phyloP scores from a whole-genome alignment of 2,113 vertebrate species.

The Ophthalmolycus amberensis region DNA sequence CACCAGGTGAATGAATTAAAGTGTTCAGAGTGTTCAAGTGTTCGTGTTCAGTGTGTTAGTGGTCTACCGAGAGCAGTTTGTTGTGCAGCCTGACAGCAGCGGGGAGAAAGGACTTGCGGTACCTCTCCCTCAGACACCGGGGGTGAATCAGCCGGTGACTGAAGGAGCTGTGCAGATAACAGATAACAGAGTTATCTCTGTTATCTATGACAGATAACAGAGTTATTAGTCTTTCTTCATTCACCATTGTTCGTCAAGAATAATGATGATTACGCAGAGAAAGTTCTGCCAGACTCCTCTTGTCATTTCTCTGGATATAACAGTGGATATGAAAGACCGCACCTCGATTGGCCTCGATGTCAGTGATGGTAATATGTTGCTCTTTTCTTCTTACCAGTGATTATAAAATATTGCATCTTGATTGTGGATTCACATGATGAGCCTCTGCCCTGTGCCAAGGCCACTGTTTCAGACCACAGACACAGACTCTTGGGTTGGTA shows the following conservation, averaged over 20 bases:
- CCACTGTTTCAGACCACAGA: slow-evolving; percentile 46
- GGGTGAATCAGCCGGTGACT: too few relatives aligned
- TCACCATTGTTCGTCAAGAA: slow-evolving; percentile 9
- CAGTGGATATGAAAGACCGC: neutral
- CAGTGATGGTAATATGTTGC: neutral
- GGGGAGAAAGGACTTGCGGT: too few relatives aligned
- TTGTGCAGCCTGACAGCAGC: too few relatives aligned
- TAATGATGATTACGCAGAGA: neutral
- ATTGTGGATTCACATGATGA: slow-evolving; percentile 39
- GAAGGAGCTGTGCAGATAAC: too few relatives aligned
- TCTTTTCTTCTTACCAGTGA: slow-evolving; percentile 16
- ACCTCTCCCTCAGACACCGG: too few relatives aligned
- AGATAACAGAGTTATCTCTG: too few relatives aligned
- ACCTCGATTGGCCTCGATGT: slow-evolving; percentile 1
- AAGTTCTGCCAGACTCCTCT: neutral
- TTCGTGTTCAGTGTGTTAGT: too few relatives aligned
- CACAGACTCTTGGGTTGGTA: slow-evolving; percentile 4
- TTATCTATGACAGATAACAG: slow-evolving; percentile 16
- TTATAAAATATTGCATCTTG: slow-evolving; percentile 34
- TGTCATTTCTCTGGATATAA: slow-evolving; percentile 5
- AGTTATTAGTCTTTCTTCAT: slow-evolving; percentile 16
- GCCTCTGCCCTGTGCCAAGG: neutral
- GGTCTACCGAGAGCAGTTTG: too few relatives aligned
- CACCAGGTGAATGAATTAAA: too few relatives aligned
- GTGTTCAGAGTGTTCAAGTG: too few relatives aligned